Base-by-base conservation (phyloP, 2,113 vertebrate species). In the Sphaerodactylus townsendi region DNA sequence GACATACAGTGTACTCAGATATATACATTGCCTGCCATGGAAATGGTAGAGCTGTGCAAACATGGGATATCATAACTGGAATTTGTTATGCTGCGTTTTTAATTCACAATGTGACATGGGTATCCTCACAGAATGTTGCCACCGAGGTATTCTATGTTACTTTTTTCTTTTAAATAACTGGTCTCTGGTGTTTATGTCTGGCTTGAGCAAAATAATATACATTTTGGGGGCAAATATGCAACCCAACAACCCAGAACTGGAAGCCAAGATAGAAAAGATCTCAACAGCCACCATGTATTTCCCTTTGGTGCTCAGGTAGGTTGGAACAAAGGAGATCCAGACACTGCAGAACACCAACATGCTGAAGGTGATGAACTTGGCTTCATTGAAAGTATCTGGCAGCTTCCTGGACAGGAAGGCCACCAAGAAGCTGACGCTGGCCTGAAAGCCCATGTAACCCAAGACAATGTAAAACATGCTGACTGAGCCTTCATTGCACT, bases 271-370 rank as follows among this genome's bases (percentile, higher is more conserved):
- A 19, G 44, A 83, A 64, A 83, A 83, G 35, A 83, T 77, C 46
- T 83, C 82, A 64, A 83, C 73, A 15, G 73, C 82, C 48, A 83
- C 64, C 19, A 69, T 76, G 37, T 68, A 68, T n/a, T 76, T 83
- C 15, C 73, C 82, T 37, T 56, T 75, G 73, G 62, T 68, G 48
- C 82, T 83, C 62, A 83, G 37, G 13, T 77, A 83, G 13, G 73
- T 30, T 30, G 81, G 81, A 28, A 82, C 21, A 46, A 74, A 82
- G 33, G 81, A 46, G 30, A 74, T 2, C 71, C 81, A 82, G 33
- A 74, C 81, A 74, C 44, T 37, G 68, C 68, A 37, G 19, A 69
- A 69, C 33, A 69, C 33, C 35, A 69, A 37, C 68, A 69, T 69
- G 35, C 79, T 81, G 50, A 81, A 81, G 1, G 79, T 81, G 37